Evolutionary conservation across 2,888 invertebrate genomes (phyloP).

Genomic region (Oligia strigilis): DNA sequence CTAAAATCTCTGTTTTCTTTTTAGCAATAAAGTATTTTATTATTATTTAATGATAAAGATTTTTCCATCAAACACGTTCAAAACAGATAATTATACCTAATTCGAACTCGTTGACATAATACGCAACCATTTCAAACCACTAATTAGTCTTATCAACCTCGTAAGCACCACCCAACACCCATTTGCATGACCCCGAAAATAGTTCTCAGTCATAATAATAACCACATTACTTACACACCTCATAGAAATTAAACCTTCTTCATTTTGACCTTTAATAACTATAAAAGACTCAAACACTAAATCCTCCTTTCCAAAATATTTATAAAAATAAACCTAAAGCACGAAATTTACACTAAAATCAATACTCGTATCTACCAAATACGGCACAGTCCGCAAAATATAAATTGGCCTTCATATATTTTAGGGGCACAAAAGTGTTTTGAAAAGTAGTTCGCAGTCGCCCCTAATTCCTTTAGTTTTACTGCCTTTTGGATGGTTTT

Average conservation of each 20-base stretch:
- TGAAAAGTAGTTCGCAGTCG: conserved; percentile 88
- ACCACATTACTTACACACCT: neutral
- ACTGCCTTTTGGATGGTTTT: conserved; percentile 90
- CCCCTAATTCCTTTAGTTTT: conserved; percentile 90
- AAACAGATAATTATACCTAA: neutral
- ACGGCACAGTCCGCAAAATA: conserved; percentile 79
- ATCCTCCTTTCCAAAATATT: neutral
- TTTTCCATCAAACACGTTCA: neutral
- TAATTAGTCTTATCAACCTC: neutral
- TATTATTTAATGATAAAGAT: too few relatives aligned
- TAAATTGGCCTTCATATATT: conserved; percentile 90
- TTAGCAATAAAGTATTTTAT: too few relatives aligned
- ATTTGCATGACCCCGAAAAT: conserved; percentile 12
- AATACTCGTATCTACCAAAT: conserved; percentile 47
- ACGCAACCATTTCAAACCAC: neutral
- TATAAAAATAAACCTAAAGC: neutral
- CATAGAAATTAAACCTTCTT: neutral
- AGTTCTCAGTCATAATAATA: conserved; percentile 3
- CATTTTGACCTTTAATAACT: neutral
- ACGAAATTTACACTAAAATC: conserved; percentile 51
- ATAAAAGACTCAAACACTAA: neutral
- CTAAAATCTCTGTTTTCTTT: too few relatives aligned
- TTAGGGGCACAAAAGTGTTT: conserved; percentile 86
- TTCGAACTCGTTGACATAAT: neutral
- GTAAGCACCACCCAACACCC: neutral